phyloP scores from a whole-genome alignment of 2,797 vertebrate species.

The Parauchenoglanis punctatus region DNA sequence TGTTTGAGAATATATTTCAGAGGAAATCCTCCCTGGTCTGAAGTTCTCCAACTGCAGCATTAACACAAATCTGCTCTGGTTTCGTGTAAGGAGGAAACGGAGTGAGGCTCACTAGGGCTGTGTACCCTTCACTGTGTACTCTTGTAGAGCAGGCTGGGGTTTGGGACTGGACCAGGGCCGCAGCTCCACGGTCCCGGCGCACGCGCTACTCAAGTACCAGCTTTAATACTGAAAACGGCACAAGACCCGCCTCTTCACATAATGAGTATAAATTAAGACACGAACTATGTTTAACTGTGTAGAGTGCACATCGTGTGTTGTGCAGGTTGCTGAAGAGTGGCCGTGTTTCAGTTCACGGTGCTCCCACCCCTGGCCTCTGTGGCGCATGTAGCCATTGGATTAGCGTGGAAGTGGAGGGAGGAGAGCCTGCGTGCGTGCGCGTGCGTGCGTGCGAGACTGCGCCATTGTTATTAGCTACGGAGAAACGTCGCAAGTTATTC shows the following conservation, averaged over 20 bases:
- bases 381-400: slow-evolving; percentile 78
- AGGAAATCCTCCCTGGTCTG: neutral
- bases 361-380: slow-evolving; percentile 73
- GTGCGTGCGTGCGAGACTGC: slow-evolving; percentile 67
- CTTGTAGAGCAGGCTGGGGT: neutral
- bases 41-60: neutral
- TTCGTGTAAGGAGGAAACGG: neutral
- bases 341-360: slow-evolving; percentile 69
- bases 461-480: slow-evolving; percentile 72
- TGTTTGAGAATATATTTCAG: neutral
- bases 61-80: neutral
- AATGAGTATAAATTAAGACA: neutral
- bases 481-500: slow-evolving; percentile 61
- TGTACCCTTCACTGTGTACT: slow-evolving; percentile 24
- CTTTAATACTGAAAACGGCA: neutral
- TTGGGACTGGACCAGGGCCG: slow-evolving; percentile 24
- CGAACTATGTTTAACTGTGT: neutral
- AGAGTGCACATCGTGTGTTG: neutral
- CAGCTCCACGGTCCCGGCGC: slow-evolving; percentile 1
- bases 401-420: slow-evolving; percentile 75
- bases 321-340: slow-evolving; percentile 43
- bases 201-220: neutral
- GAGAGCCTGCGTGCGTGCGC: slow-evolving; percentile 53
- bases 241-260: no score
- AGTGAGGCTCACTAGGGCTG: slow-evolving; percentile 23